Base-by-base conservation (phyloP, 1,140 invertebrate species). In the Catajapyx aquilonaris region DNA sequence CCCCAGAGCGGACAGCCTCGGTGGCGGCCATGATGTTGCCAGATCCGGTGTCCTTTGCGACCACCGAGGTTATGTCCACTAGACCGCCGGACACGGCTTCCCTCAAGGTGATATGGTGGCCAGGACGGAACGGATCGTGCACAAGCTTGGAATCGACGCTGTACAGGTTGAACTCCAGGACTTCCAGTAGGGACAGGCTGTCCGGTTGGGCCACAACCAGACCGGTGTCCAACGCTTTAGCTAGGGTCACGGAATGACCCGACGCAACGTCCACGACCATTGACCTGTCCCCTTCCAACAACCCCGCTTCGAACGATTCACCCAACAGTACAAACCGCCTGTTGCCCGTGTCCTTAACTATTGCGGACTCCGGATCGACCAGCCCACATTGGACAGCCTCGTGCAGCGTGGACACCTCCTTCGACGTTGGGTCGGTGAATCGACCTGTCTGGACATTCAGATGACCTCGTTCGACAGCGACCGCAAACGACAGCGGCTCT, bases 201-300 rank as follows among this genome's bases (percentile, higher is more conserved):
- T 68, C 68, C 46, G 70, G 71, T 10, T 76, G 75, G 5, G 79
- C 81, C 31, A 74, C 68, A 18, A 88, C 58, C 1, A 88, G 53
- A 34, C 76, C 76, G 44, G 50, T 68, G 42, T 84, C 73, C n/a
- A 86, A 56, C n/a, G 80, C 81, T 36, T 64, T 63, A 31, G 65
- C 54, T 36, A 88, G 53, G 7, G 72, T 64, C 42, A 79, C 69
- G n/a, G 87, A 58, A 52, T 80, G 78, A 21, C 79, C 83, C 17
- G 75, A 81, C 32, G 68, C 66, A 4, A 75, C 80, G 48, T 87
- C 79, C 34, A 90, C 54, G 20, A 84, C 77, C 52, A 76, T 80
- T 42, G 74, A 74, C 44, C 84, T 85, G 36, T 85, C 80, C 13
- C 76, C 68, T 55, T 93, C 85, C 59, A 90, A 76, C 11, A 90